A percentile compares a stretch with the other conserved stretches of the same genome.
Conservation (phyloP, 1,140 invertebrate genomes). For the Daktulosphaira vitifoliae region DNA sequence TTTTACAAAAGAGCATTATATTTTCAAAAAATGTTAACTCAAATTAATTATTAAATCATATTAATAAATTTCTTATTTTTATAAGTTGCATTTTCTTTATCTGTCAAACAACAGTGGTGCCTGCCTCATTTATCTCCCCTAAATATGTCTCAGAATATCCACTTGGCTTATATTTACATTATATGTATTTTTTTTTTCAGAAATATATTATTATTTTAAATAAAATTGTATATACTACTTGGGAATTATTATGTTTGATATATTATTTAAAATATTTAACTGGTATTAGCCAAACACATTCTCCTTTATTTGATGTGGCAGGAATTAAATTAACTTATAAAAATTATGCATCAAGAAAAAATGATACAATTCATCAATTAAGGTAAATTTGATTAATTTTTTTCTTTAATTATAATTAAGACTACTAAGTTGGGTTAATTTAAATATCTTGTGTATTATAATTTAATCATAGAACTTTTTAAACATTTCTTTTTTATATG, state of each 20-base stretch:
- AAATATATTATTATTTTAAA: conserved; percentile 9
- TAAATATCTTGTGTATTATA: no score
- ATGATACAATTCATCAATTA: neutral
- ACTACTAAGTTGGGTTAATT: neutral
- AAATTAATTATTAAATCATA: no score
- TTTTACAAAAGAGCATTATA: no score
- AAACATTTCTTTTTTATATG: no score
- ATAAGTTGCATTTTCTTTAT: no score
- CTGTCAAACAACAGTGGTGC: no score
- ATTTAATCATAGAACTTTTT: no score
- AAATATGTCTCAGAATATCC: no score
- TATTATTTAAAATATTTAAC: conserved; percentile 35
- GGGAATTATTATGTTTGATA: conserved; percentile 33
- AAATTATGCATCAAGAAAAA: conserved; percentile 7
- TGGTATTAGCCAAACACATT: conserved; percentile 33
- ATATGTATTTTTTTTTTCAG: conserved; percentile 4
- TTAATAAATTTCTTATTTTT: no score
- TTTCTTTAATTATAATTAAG: neutral
- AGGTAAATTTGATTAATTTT: conserved; percentile 12
- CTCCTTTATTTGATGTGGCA: conserved; percentile 16
- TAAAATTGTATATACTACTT: conserved; percentile 14
- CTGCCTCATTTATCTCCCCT: no score
- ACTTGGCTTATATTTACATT: no score
- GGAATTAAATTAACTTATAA: conserved; percentile 30
- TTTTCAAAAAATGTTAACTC: no score